Percentiles rank a stretch among this genome's conserved stretches.
phyloP scores from a whole-genome alignment of 2,888 invertebrate species.

The Chromoteleia sp. region DNA sequence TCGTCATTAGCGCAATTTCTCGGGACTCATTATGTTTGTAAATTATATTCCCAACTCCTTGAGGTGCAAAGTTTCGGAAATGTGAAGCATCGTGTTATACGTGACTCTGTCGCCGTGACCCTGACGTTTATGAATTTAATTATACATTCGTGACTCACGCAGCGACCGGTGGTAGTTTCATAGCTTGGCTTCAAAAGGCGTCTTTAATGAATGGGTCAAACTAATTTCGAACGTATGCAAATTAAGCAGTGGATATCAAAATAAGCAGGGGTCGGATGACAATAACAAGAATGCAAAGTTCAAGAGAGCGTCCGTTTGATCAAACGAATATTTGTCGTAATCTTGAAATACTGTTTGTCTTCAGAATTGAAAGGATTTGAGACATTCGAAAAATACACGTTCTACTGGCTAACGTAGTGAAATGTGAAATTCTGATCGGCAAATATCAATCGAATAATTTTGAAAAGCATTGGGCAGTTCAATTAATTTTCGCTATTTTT shows the following conservation, averaged over 20 bases:
- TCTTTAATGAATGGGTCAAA: slow-evolving; percentile 62
- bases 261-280: slow-evolving; percentile 6
- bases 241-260: slow-evolving; percentile 15
- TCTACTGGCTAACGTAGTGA: too few relatives aligned
- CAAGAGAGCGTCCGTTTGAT: not conserved
- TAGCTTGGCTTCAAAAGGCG: slow-evolving; percentile 43
- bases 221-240: slow-evolving; percentile 50
- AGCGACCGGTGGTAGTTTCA: slow-evolving; percentile 26
- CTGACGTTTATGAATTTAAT: slow-evolving; percentile 65
- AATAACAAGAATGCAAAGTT: slow-evolving; percentile 24
- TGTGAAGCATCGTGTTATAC: slow-evolving; percentile 40
- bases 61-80: slow-evolving; percentile 54
- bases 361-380: too few relatives aligned
- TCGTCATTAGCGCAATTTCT: slow-evolving; percentile 40
- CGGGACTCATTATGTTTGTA: slow-evolving; percentile 49
- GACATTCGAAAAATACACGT: too few relatives aligned
- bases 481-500: too few relatives aligned
- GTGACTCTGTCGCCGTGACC: slow-evolving; percentile 41
- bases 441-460: too few relatives aligned
- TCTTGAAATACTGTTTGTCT: too few relatives aligned
- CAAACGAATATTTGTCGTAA: too few relatives aligned
- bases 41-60: slow-evolving; percentile 51
- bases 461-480: too few relatives aligned
- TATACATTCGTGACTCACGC: slow-evolving; percentile 59
- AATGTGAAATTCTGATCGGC: too few relatives aligned